Percentiles rank a stretch among this genome's conserved stretches.
These are phyloP conservation scores for Mechanitis messenoides DNA, from an alignment of 2,888 invertebrate species.

Conservation along the genomic window DNA sequence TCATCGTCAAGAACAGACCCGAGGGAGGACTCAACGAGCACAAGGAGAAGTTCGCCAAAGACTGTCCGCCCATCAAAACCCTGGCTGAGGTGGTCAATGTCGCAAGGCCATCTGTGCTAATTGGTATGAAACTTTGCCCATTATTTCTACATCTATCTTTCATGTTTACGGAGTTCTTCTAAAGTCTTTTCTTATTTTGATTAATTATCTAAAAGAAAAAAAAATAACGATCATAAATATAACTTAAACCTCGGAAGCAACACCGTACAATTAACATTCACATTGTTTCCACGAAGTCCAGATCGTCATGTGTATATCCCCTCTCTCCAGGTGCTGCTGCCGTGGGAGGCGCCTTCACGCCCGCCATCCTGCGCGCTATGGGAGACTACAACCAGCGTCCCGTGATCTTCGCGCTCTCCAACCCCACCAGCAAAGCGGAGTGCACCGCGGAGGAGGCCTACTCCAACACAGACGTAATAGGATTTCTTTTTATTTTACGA, in stretches of 20 bases:
- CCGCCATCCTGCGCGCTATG: constrained; percentile 91
- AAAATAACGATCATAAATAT: too few relatives aligned
- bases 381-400: constrained; percentile 88
- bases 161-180: too few relatives aligned
- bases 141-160: too few relatives aligned
- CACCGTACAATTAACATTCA: too few relatives aligned
- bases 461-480: constrained; percentile 84
- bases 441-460: constrained; percentile 99
- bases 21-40: constrained; percentile 87
- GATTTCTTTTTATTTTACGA: neutral
- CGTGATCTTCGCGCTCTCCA: constrained; percentile 97
- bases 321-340: constrained; percentile 87
- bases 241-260: too few relatives aligned
- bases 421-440: constrained; percentile 98
- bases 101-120: constrained; percentile 92
- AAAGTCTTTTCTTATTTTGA: too few relatives aligned
- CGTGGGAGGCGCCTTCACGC: constrained; percentile 94
- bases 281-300: neutral
- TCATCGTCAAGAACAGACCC: constrained; percentile 91
- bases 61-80: constrained; percentile 83
- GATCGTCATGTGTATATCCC: neutral
- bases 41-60: constrained; percentile 89
- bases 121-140: constrained; percentile 76
- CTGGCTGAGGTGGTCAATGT: constrained; percentile 87
- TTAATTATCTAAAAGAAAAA: too few relatives aligned